Conservation (phyloP, 2,113 vertebrate genomes). For the Baryphthengus martii region DNA sequence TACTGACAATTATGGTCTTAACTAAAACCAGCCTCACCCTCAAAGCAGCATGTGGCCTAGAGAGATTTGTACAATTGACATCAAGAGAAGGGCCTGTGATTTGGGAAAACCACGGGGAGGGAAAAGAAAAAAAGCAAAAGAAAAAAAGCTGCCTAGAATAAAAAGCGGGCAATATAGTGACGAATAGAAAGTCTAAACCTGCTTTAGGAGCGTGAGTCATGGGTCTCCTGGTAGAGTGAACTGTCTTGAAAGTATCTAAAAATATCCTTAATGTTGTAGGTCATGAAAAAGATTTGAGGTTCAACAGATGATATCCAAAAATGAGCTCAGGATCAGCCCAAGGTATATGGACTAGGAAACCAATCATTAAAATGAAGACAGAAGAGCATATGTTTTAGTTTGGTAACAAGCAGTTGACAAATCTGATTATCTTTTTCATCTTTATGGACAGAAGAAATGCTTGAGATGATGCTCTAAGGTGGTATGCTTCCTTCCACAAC, state of each 20-base stretch:
- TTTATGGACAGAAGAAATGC: not conserved
- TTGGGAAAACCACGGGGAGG: slow-evolving; percentile 23
- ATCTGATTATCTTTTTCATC: not conserved
- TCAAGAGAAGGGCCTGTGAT: slow-evolving; percentile 44
- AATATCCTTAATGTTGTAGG: not conserved
- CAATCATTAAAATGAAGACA: not conserved
- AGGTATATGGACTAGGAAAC: not conserved
- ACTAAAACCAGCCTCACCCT: slow-evolving; percentile 60
- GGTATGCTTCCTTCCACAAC: not conserved
- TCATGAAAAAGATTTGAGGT: not conserved
- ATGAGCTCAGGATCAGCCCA: not conserved
- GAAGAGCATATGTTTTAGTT: not conserved
- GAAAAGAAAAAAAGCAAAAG: not conserved
- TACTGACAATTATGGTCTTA: slow-evolving; percentile 46
- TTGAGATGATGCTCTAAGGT: not conserved
- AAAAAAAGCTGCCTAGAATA: not conserved
- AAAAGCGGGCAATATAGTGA: not conserved
- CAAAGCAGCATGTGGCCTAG: slow-evolving; percentile 54
- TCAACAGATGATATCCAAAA: not conserved
- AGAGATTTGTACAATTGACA: slow-evolving; percentile 59
- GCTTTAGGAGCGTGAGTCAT: not conserved
- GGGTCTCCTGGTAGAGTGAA: not conserved
- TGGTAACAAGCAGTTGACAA: not conserved
- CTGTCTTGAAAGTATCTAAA: not conserved
- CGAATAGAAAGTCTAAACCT: not conserved